These are phyloP conservation scores for Clanis bilineata DNA, from an alignment of 2,888 invertebrate genomes.

Conservation along the genomic window DNA sequence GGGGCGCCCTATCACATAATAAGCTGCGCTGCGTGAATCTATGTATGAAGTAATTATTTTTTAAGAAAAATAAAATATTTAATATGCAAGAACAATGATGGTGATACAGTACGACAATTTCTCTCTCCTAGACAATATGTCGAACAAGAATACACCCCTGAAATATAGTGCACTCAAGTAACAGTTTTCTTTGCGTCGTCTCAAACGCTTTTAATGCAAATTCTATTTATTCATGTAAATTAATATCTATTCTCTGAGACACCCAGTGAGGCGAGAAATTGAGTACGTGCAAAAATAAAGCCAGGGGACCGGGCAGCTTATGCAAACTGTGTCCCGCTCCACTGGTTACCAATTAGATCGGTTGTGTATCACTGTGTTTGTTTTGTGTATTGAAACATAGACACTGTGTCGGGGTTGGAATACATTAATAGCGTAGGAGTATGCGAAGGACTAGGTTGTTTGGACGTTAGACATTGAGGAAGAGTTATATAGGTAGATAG, in stretches of 20 bases:
- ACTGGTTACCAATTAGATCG: constrained; percentile 66
- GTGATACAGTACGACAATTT: background rate
- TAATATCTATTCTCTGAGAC: constrained; percentile 79
- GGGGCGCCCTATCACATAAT: too few relatives aligned
- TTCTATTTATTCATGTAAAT: constrained; percentile 83
- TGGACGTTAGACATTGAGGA: background rate
- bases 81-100: background rate
- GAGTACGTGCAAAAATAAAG: constrained; percentile 82
- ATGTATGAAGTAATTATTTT: background rate
- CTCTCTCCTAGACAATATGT: background rate
- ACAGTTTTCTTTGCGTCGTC: constrained; percentile 62
- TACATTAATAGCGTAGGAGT: background rate
- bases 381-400: constrained; percentile 27
- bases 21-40: too few relatives aligned
- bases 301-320: constrained; percentile 53
- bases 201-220: constrained; percentile 77
- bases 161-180: constrained; percentile 48
- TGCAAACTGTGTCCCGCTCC: constrained; percentile 57
- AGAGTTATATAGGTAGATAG: too few relatives aligned
- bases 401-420: constrained; percentile 1
- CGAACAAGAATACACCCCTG: constrained; percentile 19
- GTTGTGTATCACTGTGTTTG: constrained; percentile 37
- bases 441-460: background rate
- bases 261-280: constrained; percentile 77
- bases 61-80: background rate